Base-by-base conservation (phyloP, 2,888 invertebrate species). In the Helicoverpa assulta region DNA sequence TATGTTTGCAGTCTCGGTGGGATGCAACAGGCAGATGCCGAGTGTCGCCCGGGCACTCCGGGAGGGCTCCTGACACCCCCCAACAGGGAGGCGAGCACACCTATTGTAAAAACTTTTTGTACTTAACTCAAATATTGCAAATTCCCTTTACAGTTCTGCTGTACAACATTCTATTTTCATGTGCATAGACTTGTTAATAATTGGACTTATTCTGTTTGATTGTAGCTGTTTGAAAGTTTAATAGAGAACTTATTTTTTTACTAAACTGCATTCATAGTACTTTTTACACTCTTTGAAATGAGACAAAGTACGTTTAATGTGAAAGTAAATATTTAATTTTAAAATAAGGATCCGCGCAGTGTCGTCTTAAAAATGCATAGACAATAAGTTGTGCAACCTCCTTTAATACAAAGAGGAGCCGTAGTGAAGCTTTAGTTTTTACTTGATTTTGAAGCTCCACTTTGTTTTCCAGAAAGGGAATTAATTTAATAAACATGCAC, bases 1-100 rank as follows among this genome's bases (percentile, higher is more conserved):
- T 55, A 52, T 55, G 51, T 58, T 61, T 26, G 57, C 16, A 19
- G 21, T 10, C 64, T 69, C 33, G 21, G 29, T 8, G 58, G 56
- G 50, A 47, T 55, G 76, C 76, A 70, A 77, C 75, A 79, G 75
- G 79, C 79, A 26, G 47, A 19, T 7, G 21, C 33, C 58, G 19
- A 47, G 60, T 63, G 65, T n/a, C 54, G 7, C 53, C 52, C 51
- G 40, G 70, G 16, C 33, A 37, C 37, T 12, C 37, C 10, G 57
- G 43, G 67, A 62, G 62, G 47, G 47, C 21, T 16, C 18, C 43
- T 18, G 47, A 52, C 52, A 50, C 59, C 55, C 37, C 18, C 0
- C 10, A n/a, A 21, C 56, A 6, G 52, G 76, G 60, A 8, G 4
- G 14, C 5, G 6, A 56, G 55, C 26, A 52, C 65, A 60, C 21